Base-by-base conservation (phyloP, 2,888 invertebrate species). In the Dasypogon diadema region DNA sequence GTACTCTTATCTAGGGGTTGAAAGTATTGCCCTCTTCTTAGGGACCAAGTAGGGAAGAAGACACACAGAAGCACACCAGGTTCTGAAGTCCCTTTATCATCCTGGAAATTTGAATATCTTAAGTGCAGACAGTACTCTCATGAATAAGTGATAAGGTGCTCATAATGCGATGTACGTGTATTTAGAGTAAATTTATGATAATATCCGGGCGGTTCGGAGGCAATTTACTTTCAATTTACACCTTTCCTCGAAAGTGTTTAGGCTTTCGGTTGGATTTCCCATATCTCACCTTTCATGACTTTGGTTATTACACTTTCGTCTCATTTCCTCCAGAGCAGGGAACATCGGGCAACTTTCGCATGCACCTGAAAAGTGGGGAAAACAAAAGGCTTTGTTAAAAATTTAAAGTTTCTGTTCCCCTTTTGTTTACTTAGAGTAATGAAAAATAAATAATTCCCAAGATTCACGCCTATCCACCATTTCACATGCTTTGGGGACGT, bases 101-200 rank as follows among this genome's bases (percentile, higher is more conserved):
- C 48, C 26, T 46, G 21, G 18, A 58, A 74, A 74, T 74, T 74
- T 74, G 58, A 74, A 74, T 74, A 74, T 74, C 46, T 60, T 74
- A 48, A 74, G 74, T 74, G 74, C 74, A 74, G 74, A 70, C 70
- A 70, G 70, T 51, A 24, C 70, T 60, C 58, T 58, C 48, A 74
- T 74, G 74, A 74, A 74, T 74, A 74, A 74, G 46, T 74, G 74
- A 74, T 74, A 74, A 74, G 56, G 56, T 42, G 30, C 56, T 73
- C 56, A 73, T 73, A 56, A 56, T 56, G 73, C 46, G 42, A 3
- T 73, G 56, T 73, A 73, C 56, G 56, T 74, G 58, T 58, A 74
- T 74, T 70, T 70, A 70, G 51, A 70, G 70, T 54, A 70, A 70
- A 70, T 70, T 70, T 70, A 70, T 70, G 70, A 70, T 70, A 70